These are phyloP conservation scores for Ormyrus rosae DNA, from an alignment of 2,888 invertebrate genomes.

Conservation along the genomic window DNA sequence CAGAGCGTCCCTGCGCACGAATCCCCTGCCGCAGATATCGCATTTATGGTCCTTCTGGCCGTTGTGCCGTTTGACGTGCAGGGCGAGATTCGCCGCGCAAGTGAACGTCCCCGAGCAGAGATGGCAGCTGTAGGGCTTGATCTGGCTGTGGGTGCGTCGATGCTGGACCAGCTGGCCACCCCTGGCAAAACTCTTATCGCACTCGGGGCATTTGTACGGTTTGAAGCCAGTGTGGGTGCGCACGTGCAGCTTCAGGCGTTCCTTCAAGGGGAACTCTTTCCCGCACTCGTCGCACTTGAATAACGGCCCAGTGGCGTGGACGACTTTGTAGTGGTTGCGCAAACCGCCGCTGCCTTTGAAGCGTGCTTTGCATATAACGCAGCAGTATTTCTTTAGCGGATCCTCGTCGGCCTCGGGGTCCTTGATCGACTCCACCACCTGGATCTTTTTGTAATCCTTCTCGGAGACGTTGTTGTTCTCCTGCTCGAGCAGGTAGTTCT, in stretches of 20 bases:
- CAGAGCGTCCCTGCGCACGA: slow-evolving; percentile 85
- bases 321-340: slow-evolving; percentile 72
- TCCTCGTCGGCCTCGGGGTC: slow-evolving; percentile 28
- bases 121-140: slow-evolving; percentile 84
- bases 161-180: slow-evolving; percentile 87
- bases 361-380: slow-evolving; percentile 68
- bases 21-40: slow-evolving; percentile 87
- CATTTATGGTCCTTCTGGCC: slow-evolving; percentile 87
- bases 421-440: slow-evolving; percentile 29
- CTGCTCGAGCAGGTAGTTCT: slow-evolving; percentile 65
- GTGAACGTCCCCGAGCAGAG: slow-evolving; percentile 85
- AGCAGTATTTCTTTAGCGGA: slow-evolving; percentile 67
- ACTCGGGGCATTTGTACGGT: slow-evolving; percentile 81
- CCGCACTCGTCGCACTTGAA: slow-evolving; percentile 86
- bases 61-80: slow-evolving; percentile 81
- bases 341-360: slow-evolving; percentile 74
- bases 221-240: slow-evolving; percentile 85
- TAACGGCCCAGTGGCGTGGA: slow-evolving; percentile 73
- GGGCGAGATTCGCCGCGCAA: slow-evolving; percentile 75
- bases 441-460: slow-evolving; percentile 40
- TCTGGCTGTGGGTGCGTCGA: slow-evolving; percentile 84
- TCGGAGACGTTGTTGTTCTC: slow-evolving; percentile 68
- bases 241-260: slow-evolving; percentile 85
- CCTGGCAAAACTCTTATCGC: slow-evolving; percentile 82
- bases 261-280: slow-evolving; percentile 86